A percentile compares a stretch with the other conserved stretches of the same genome.
Evolutionary conservation across 2,797 vertebrate genomes (phyloP).

Genomic region (Otolemur crassicaudatus): DNA sequence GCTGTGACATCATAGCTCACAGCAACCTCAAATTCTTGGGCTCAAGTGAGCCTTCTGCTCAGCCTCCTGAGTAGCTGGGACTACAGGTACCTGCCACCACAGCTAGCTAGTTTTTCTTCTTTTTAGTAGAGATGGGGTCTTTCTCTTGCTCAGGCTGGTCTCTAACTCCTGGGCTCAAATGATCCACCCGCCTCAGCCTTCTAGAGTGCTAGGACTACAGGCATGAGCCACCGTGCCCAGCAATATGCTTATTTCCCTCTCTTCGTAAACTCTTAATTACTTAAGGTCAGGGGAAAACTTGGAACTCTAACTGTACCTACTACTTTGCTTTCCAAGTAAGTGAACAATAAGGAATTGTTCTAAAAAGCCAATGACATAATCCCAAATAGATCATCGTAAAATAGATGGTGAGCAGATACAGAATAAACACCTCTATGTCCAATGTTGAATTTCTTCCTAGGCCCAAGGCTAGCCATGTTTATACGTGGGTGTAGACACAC

Average conservation of each 20-base stretch:
- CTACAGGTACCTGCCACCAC: no score
- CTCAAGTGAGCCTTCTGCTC: no score
- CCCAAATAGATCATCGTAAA: background rate
- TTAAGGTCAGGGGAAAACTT: background rate
- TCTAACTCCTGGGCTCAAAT: no score
- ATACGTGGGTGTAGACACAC: fast-evolving
- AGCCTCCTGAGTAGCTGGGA: no score
- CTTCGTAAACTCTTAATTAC: background rate
- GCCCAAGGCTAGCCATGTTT: background rate
- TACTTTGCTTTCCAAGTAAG: background rate
- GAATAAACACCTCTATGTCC: background rate
- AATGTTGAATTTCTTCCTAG: background rate
- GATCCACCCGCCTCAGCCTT: no score
- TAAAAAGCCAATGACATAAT: background rate
- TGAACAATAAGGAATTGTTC: background rate
- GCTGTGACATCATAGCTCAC: no score
- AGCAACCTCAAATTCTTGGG: no score
- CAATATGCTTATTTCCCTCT: background rate
- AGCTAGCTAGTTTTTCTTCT: no score
- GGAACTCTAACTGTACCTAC: background rate
- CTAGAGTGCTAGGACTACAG: no score
- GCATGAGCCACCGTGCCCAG: no score
- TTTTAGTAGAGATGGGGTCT: no score
- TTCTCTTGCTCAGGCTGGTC: no score
- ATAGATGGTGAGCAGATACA: background rate